A percentile compares a stretch with the other conserved stretches of the same genome.
Evolutionary conservation across 2,888 invertebrate genomes (phyloP).

Genomic region (Theristus sp.): DNA sequence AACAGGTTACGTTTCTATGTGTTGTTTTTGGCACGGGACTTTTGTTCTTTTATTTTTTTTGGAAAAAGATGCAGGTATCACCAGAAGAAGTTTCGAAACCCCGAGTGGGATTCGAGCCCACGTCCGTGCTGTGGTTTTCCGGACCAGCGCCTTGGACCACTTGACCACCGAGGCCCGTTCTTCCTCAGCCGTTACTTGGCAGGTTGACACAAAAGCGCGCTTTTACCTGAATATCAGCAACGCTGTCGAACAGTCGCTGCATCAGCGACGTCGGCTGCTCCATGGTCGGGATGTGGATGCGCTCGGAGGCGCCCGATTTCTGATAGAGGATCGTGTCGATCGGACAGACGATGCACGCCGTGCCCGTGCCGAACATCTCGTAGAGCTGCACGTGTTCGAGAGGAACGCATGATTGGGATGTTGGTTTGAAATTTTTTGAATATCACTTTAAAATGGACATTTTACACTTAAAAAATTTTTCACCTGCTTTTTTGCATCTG

Average conservation of each 20-base stretch:
- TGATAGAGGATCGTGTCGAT: constrained; percentile 64
- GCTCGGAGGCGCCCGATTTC: constrained; percentile 31
- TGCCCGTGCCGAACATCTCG: constrained; percentile 94
- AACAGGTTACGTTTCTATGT: too few species aligned
- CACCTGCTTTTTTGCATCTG: neutral
- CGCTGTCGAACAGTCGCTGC: constrained; percentile 50
- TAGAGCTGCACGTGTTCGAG: constrained; percentile 64
- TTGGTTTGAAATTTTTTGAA: too few species aligned
- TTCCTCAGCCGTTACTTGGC: too few species aligned
- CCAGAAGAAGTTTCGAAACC: too few species aligned
- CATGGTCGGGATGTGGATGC: constrained; percentile 36
- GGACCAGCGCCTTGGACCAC: too few species aligned
- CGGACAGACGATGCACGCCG: constrained; percentile 83
- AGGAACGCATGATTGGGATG: neutral
- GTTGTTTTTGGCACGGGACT: too few species aligned
- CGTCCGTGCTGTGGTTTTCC: too few species aligned
- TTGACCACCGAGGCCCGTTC: too few species aligned
- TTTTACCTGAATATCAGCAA: constrained; percentile 58
- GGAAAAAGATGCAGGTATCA: too few species aligned
- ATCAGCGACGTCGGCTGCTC: constrained; percentile 52
- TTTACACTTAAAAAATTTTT: neutral
- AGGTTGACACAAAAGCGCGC: neutral
- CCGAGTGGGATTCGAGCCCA: too few species aligned
- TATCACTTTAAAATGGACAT: neutral
- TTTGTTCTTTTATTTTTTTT: too few species aligned